Evolutionary conservation across 2,888 invertebrate genomes (phyloP).

Genomic region (Microplitis deprimator): DNA sequence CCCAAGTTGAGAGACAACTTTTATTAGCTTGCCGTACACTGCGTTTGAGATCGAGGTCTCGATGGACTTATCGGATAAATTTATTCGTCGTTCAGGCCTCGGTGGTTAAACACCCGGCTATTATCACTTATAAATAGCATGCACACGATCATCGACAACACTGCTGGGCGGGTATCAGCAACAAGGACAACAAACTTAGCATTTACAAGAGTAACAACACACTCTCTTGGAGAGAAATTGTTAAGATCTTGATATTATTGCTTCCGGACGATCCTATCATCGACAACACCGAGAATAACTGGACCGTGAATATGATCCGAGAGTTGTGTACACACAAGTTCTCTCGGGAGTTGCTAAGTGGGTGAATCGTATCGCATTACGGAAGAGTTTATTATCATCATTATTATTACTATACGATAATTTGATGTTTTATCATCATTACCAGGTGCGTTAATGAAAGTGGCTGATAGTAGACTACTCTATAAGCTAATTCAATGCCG

Average conservation of each 20-base stretch:
- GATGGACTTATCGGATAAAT: conserved; percentile 34
- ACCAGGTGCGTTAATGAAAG: neutral
- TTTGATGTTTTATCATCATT: conserved; percentile 32
- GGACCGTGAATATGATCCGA: conserved; percentile 45
- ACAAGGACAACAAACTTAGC: conserved; percentile 7
- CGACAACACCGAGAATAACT: conserved; percentile 29
- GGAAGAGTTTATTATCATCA: conserved; percentile 17
- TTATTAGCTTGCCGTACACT: neutral
- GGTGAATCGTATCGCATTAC: conserved; percentile 34
- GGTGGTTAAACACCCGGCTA: neutral
- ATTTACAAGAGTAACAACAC: neutral
- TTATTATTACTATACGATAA: conserved; percentile 3
- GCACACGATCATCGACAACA: neutral
- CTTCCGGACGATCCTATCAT: conserved; percentile 33
- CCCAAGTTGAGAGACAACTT: neutral
- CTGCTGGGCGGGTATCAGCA: neutral
- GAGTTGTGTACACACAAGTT: neutral
- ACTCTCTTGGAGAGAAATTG: neutral
- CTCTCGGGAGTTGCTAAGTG: conserved; percentile 22
- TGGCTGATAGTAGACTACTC: neutral
- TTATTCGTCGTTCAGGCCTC: conserved; percentile 19
- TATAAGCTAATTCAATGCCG: neutral
- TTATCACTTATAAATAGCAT: neutral
- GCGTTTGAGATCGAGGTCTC: conserved; percentile 2
- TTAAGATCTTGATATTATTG: conserved; percentile 33